Evolutionary conservation across 2,797 vertebrate genomes (phyloP), one percentile per base, ranked within the genome.

Genomic region (Phalloptychus januarius): DNA sequence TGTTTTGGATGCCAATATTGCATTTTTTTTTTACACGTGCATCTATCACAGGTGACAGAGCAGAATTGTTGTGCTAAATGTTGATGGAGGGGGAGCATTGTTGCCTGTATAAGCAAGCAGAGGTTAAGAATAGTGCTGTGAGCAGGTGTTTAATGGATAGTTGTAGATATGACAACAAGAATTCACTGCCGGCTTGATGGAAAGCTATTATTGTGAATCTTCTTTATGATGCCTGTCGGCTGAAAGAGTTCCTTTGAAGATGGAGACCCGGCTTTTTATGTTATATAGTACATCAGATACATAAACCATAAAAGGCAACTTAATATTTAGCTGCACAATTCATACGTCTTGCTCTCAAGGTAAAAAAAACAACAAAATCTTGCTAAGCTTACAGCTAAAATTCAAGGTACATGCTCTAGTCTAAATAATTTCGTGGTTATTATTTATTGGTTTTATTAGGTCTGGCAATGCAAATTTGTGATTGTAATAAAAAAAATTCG

Each of bases 1-100:
- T 93, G 92, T 94, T 91, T 91, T 92, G 85, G 87, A 89, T 88
- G 92, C 90, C 93, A 95, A 88, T 93, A 93, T 91, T 85, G 87
- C 84, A 78, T 75, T 90, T 94, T 58, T 58, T 12, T 54, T 11
- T 91, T 85, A 89, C 87, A 79, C 75, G 61, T 45, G 84, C 92
- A 94, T 95, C 92, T 78, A 93, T 95, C 94, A 95, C 56, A 0
- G 23, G 83, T 89, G 92, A 92, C 91, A 91, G 89, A 85, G 77
- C 79, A 71, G 76, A 80, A 85, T 56, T 78, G 85, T 78, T 54
- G 77, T 74, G 79, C 76, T 89, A 80, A 89, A 87, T 87, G 87
- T 91, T 92, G 83, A 90, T 87, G 75, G 86, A 85, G 72, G 81
- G 50, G 70, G 54, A 20, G 52, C 82, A 82, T 75, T 79, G 61